Base-by-base conservation (phyloP, 2,113 vertebrate genomes). In the Nasalis larvatus region DNA sequence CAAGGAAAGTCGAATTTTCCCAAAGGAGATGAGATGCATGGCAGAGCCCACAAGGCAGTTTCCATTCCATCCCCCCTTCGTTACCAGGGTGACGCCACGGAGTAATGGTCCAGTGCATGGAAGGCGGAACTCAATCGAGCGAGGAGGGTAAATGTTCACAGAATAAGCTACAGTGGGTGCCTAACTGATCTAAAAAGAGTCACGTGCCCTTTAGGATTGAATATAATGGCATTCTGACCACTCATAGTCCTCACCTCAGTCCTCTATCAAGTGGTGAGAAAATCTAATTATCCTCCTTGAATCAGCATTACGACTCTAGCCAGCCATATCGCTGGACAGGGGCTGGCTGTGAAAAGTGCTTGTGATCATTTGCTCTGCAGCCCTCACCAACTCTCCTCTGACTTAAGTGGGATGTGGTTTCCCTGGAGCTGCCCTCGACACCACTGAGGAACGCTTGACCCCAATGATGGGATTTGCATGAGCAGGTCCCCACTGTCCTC, bases 101-200 rank as follows among this genome's bases (percentile, higher is more conserved):
- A n/a, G 27, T 84, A 82, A 45, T 10, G 47, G 63, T 27, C 20
- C 4, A 69, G 2, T 45, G 7, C 2, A 89, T 16, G 6, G 58
- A 42, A 80, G 58, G 17, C 68, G 66, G 76, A 95, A 96, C 77
- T 25, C 32, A 95, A 37, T 49, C 84, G 0, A 98, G 2, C 76
- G 0, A 3, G 1, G n/a, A 88, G 66, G 35, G 89, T 1, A 13
- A 91, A 81, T 6, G 52, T n/a, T 85, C n/a, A 94, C 40, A 84
- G 37, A 45, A 95, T 21, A 94, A 95, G 78, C 30, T 69, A 4
- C 8, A 2, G 8, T 16, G 0, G 1, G 47, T 20, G 6, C 63
- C 66, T 92, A 47, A 76, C 54, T 69, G 35, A 73, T 13, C 1
- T 25, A 66, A 54, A 86, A 69, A 21, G 52, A 89, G 81, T 20